A percentile compares a stretch with the other conserved stretches of the same genome.
Conservation (phyloP, 2,888 invertebrate genomes). For the Biston betularia region DNA sequence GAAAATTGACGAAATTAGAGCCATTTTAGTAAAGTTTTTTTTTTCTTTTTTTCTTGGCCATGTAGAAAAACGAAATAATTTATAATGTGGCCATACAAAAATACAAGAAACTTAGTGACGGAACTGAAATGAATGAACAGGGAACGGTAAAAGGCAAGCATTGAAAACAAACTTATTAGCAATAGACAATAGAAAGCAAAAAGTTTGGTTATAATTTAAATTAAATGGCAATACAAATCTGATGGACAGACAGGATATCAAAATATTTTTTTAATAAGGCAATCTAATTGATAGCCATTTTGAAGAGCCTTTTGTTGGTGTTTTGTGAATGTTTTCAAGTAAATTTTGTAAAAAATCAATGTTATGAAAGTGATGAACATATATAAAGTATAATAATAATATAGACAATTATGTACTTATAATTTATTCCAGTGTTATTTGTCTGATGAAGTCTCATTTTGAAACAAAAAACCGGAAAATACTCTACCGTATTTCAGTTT, state of each 20-base stretch:
- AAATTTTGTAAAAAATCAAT: conserved; percentile 71
- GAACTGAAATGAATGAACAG: conserved; percentile 57
- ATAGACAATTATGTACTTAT: conserved; percentile 53
- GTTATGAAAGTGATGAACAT: conserved; percentile 55
- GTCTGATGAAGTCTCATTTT: conserved; percentile 74
- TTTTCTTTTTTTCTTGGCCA: too few species aligned
- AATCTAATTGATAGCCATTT: conserved; percentile 86
- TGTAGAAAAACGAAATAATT: too few species aligned
- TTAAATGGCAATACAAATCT: conserved; percentile 80
- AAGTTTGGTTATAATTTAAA: conserved; percentile 52
- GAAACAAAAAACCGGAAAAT: conserved; percentile 79
- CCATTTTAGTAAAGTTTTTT: conserved; percentile 7
- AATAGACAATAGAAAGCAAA: conserved; percentile 56
- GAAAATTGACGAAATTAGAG: conserved; percentile 24
- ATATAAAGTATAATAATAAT: conserved; percentile 50
- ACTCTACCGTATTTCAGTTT: conserved; percentile 67
- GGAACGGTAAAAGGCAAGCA: conserved; percentile 19
- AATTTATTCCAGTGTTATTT: conserved; percentile 61
- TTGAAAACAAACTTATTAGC: conserved; percentile 14
- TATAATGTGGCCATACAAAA: too few species aligned
- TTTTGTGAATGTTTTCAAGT: conserved; percentile 86
- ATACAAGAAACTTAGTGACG: conserved; percentile 34
- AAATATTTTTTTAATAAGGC: conserved; percentile 80
- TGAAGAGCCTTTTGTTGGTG: conserved; percentile 86
- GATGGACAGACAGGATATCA: conserved; percentile 77